Base-by-base conservation (phyloP, 2,888 invertebrate genomes). In the Aporophyla nigra region DNA sequence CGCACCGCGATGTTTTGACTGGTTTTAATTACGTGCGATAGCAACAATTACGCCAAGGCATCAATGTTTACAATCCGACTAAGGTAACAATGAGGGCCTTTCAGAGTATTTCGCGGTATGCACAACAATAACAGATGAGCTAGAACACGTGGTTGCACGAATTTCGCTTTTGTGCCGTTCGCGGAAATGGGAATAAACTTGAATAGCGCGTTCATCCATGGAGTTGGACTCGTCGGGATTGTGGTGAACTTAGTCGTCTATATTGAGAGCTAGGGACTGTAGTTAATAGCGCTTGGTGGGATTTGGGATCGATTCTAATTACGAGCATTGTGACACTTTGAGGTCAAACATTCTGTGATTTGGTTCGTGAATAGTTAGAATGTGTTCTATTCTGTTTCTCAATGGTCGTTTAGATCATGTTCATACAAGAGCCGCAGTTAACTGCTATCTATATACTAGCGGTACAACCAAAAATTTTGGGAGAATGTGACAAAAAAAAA, bases 41-140 rank as follows among this genome's bases (percentile, higher is more conserved):
- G 88, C 91, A 87, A 89, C 84, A 80, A 87, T 86, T 87, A 89
- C 87, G 85, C 84, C 86, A 87, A 83, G 74, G 87, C 71, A 59
- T 73, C 71, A 27, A 78, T 87, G 92, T 93, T 93, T 93, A 92
- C 89, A 87, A 84, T 85, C 84, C 80, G 88, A 93, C 92, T 90
- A 93, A 92, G 89, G 92, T 88, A 92, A 92, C 93, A 92, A 92
- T 92, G 92, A 91, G 88, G 88, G 92, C 90, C 74, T 93, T 92
- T 90, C 90, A 92, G 86, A 81, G 90, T 85, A 89, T 89, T 93
- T 91, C 91, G 90, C 83, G 92, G 92, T 92, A 93, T 92, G 91
- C 85, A 86, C 90, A 91, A 94, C 93, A 94, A 95, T 93, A 93
- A 92, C 93, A 92, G 89, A 92, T 89, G 88, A 90, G 88, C 89